A percentile compares a stretch with the other conserved stretches of the same genome.
phyloP scores from a whole-genome alignment of 1,140 invertebrate species.

The Drosophila tani region DNA sequence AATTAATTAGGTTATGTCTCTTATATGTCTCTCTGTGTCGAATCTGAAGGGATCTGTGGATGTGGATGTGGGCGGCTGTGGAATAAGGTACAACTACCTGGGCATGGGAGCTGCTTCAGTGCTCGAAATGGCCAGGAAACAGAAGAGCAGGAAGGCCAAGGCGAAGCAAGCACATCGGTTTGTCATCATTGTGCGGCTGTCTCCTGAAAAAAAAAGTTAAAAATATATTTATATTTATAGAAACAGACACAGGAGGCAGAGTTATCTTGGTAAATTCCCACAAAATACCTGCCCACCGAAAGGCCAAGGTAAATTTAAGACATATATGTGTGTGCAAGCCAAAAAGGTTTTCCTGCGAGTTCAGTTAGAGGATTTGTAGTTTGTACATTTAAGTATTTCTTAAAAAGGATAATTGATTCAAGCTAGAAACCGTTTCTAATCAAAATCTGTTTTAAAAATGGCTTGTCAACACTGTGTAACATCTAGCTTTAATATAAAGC shows the following conservation, averaged over 20 bases:
- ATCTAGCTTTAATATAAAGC: background rate
- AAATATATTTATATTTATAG: background rate
- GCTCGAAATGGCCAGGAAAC: constrained; percentile 71
- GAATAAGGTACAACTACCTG: constrained; percentile 80
- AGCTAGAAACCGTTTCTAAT: too few species aligned
- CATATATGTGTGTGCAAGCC: too few species aligned
- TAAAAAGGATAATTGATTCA: too few species aligned
- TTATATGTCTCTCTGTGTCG: constrained; percentile 10
- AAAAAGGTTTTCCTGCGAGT: too few species aligned
- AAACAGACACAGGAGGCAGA: background rate
- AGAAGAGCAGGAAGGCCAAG: constrained; percentile 65
- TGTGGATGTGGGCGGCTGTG: constrained; percentile 10
- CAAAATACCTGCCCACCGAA: background rate
- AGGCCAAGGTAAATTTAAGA: too few species aligned
- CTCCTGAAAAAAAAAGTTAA: constrained; percentile 38
- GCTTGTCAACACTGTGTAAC: too few species aligned
- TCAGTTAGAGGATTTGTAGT: too few species aligned
- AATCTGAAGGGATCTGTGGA: constrained; percentile 11
- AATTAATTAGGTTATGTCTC: constrained; percentile 69
- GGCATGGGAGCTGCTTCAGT: constrained; percentile 80
- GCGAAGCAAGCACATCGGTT: constrained; percentile 63
- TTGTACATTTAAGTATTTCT: too few species aligned
- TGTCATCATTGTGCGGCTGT: constrained; percentile 70
- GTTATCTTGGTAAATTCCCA: background rate
- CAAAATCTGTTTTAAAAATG: too few species aligned